phyloP scores from a whole-genome alignment of 2,888 invertebrate species.

The Isoperla grammatica region DNA sequence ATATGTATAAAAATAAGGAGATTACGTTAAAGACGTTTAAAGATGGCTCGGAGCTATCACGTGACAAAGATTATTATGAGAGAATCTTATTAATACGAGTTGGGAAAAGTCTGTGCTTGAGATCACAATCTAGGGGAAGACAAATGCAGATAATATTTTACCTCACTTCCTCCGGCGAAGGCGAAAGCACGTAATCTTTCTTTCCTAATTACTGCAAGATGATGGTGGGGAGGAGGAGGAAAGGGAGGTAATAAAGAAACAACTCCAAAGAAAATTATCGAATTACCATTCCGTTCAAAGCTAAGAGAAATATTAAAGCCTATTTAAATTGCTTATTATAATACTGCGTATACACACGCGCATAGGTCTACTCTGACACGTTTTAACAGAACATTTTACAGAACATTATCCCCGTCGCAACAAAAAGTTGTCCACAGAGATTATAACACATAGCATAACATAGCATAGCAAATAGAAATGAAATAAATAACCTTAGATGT shows the following conservation, averaged over 20 bases:
- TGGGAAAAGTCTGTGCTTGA: constrained; percentile 25
- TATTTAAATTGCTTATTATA: no score
- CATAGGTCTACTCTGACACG: no score
- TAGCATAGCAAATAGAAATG: no score
- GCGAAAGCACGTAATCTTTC: constrained; percentile 27
- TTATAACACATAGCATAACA: no score
- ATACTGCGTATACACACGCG: no score
- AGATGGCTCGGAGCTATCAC: constrained; percentile 22
- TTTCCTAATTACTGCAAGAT: constrained; percentile 28
- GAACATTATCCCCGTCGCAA: no score
- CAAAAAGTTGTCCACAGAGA: no score
- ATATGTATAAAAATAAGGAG: constrained; percentile 10
- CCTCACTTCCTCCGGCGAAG: constrained; percentile 16
- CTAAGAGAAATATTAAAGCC: no score
- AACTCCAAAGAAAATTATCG: constrained; percentile 23
- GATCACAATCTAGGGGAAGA: constrained; percentile 25
- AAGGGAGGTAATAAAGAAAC: constrained; percentile 23
- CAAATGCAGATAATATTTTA: constrained; percentile 29
- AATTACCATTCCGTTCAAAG: constrained; percentile 15
- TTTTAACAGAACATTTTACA: no score
- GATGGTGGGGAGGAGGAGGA: constrained; percentile 1
- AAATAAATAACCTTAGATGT: no score
- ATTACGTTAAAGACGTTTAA: constrained; percentile 20
- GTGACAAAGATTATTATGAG: constrained; percentile 24
- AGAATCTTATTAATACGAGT: constrained; percentile 27